phyloP scores from a whole-genome alignment of 2,888 invertebrate genomes.

The Colletes collaris region DNA sequence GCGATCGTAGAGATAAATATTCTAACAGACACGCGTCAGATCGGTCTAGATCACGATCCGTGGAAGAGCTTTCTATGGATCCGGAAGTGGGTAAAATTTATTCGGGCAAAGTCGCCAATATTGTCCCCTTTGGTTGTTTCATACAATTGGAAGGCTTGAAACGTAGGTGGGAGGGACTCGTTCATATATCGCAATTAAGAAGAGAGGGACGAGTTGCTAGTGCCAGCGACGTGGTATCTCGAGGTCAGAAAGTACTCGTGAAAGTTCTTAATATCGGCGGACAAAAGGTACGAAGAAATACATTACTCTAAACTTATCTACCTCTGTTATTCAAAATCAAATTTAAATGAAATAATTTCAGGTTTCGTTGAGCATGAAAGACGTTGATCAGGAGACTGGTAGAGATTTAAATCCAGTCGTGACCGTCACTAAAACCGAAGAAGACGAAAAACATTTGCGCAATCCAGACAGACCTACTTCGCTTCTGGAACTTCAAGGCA shows the following conservation, averaged over 20 bases:
- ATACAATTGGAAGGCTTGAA: conserved; percentile 96
- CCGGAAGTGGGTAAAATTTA: conserved; percentile 95
- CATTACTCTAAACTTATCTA: background rate
- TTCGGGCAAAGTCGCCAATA: conserved; percentile 96
- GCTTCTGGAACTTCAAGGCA: conserved; percentile 84
- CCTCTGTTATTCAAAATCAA: background rate
- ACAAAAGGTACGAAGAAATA: conserved; percentile 85
- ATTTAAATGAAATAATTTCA: background rate
- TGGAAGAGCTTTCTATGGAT: conserved; percentile 87
- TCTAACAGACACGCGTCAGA: conserved; percentile 76
- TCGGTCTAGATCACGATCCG: conserved; percentile 81
- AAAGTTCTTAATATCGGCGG: conserved; percentile 97
- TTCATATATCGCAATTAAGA: conserved; percentile 97
- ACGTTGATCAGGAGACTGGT: conserved; percentile 97
- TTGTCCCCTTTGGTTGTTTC: conserved; percentile 99
- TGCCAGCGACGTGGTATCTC: conserved; percentile 95
- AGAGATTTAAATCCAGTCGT: conserved; percentile 96
- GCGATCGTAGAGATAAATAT: conserved; percentile 72
- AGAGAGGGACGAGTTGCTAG: conserved; percentile 97
- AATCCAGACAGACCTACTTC: conserved; percentile 95
- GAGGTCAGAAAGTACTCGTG: conserved; percentile 93
- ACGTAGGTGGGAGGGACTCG: conserved; percentile 96
- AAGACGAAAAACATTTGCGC: conserved; percentile 89
- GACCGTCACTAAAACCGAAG: conserved; percentile 86
- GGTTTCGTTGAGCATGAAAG: conserved; percentile 96